Percentiles rank a stretch among this genome's conserved stretches.
Conservation (phyloP, 2,113 vertebrate genomes). For the Erythrocercus mccallii region DNA sequence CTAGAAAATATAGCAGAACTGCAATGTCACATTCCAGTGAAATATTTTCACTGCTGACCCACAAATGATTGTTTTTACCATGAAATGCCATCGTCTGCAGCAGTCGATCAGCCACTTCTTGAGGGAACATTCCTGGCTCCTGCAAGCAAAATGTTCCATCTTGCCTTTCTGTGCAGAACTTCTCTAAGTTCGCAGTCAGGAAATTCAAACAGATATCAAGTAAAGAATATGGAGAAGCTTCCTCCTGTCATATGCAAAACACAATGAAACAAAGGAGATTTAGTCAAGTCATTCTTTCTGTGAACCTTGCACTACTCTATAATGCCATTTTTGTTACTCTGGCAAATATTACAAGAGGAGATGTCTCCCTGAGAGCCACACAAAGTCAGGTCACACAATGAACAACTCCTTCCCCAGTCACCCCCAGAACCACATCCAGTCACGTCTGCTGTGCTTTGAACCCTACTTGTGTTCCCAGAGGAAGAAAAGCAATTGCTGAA, state of each 20-base stretch:
- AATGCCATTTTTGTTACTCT: neutral
- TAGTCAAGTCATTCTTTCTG: neutral
- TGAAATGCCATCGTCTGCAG: slow-evolving; percentile 94
- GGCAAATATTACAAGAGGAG: neutral
- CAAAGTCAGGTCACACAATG: neutral
- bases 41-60: neutral
- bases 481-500: neutral
- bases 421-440: neutral
- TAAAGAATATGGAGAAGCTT: slow-evolving; percentile 88
- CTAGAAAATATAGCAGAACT: neutral
- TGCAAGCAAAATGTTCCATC: slow-evolving; percentile 92
- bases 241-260: slow-evolving; percentile 78
- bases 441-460: neutral
- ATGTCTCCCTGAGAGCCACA: neutral
- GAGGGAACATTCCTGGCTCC: slow-evolving; percentile 93
- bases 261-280: neutral
- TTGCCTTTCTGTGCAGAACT: slow-evolving; percentile 88
- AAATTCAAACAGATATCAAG: slow-evolving; percentile 92
- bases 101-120: slow-evolving; percentile 94
- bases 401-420: neutral
- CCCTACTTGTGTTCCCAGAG: neutral
- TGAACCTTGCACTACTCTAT: neutral
- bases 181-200: slow-evolving; percentile 89
- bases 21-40: neutral
- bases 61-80: slow-evolving; percentile 73